Percentiles rank a stretch among this genome's conserved stretches.
phyloP scores from a whole-genome alignment of 2,113 vertebrate species.

The Alligator sinensis region DNA sequence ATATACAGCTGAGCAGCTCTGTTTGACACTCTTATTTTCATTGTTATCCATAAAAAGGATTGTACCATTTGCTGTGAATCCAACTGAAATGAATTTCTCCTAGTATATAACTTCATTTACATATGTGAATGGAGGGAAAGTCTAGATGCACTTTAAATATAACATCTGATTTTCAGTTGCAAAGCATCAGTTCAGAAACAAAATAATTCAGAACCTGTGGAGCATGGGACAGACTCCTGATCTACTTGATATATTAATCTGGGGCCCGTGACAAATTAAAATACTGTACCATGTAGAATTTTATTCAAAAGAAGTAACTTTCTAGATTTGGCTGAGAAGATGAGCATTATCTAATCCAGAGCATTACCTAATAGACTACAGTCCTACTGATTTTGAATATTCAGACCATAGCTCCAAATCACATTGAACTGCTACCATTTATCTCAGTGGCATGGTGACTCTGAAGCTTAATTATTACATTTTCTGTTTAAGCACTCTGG shows the following conservation, averaged over 20 bases:
- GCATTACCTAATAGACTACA: too few species aligned
- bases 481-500: not conserved
- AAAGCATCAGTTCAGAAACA: not conserved
- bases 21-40: not conserved
- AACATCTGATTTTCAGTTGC: not conserved
- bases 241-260: not conserved
- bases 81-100: not conserved
- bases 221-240: constrained; percentile 1
- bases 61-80: not conserved
- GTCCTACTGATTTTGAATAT: not conserved
- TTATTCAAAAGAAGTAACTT: constrained; percentile 62
- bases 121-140: not conserved
- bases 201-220: not conserved
- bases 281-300: constrained; percentile 43
- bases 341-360: not conserved
- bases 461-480: not conserved
- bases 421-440: not conserved
- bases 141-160: not conserved
- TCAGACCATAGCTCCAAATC: not conserved
- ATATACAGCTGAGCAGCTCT: not conserved
- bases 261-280: constrained; percentile 28
- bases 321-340: not conserved
- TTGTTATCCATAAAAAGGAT: not conserved
- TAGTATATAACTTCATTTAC: not conserved
- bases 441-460: not conserved